Evolutionary conservation across 2,888 invertebrate genomes (phyloP).

Genomic region (Phengaris arion): DNA sequence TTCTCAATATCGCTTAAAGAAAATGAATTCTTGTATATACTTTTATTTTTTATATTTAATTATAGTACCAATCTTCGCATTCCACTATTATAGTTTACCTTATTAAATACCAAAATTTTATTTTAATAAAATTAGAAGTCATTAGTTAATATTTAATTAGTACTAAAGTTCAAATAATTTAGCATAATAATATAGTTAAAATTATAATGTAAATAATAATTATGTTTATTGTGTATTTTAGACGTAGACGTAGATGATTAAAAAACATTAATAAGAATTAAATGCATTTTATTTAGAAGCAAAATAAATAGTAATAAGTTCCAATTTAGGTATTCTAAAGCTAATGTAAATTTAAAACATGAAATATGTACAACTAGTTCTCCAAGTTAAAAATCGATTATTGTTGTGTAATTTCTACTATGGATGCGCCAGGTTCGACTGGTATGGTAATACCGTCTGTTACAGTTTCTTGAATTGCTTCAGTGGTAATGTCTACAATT

Average conservation of each 20-base stretch:
- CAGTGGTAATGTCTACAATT: slow-evolving; percentile 29
- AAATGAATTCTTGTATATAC: slow-evolving; percentile 38
- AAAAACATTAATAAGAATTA: slow-evolving; percentile 11
- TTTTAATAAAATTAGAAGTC: slow-evolving; percentile 64
- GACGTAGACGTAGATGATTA: neutral
- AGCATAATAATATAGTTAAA: neutral
- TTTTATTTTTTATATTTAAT: slow-evolving; percentile 52
- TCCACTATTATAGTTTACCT: slow-evolving; percentile 60
- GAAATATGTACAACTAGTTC: neutral
- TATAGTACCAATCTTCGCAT: slow-evolving; percentile 73
- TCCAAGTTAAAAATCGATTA: slow-evolving; percentile 36
- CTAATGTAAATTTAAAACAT: neutral
- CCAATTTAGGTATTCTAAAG: neutral
- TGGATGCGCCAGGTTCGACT: slow-evolving; percentile 56
- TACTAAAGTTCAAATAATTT: slow-evolving; percentile 19
- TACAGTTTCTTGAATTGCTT: slow-evolving; percentile 31
- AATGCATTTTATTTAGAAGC: slow-evolving; percentile 18
- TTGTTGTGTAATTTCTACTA: slow-evolving; percentile 60
- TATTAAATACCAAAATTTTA: slow-evolving; percentile 65
- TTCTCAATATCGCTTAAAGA: neutral
- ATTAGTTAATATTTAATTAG: slow-evolving; percentile 55
- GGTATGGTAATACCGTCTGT: slow-evolving; percentile 43
- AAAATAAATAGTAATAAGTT: slow-evolving; percentile 18
- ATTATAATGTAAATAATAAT: slow-evolving; percentile 24
- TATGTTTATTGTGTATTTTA: neutral